Percentiles rank a stretch among this genome's conserved stretches.
These are phyloP conservation scores for Formicarius rufipectus DNA, from an alignment of 2,113 vertebrate genomes.

Conservation along the genomic window DNA sequence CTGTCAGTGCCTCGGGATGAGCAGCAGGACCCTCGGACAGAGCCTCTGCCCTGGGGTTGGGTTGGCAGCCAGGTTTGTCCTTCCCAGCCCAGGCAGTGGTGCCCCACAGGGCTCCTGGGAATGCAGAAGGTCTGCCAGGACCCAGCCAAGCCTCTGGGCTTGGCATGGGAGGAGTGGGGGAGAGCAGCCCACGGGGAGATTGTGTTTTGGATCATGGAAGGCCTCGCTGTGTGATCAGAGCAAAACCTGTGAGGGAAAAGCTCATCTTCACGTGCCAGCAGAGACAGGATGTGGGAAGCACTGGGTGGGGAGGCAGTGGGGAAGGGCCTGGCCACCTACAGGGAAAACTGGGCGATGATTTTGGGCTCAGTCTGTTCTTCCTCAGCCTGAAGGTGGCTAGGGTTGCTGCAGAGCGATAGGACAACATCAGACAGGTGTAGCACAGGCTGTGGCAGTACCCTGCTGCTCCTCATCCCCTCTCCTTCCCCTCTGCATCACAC, in stretches of 20 bases:
- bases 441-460: too few relatives aligned
- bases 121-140: background rate
- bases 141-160: background rate
- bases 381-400: background rate
- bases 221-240: accelerated
- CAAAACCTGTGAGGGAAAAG: background rate
- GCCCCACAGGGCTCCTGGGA: background rate
- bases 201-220: accelerated
- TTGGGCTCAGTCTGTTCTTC: background rate
- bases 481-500: background rate
- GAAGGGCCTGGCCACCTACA: too few relatives aligned
- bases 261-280: background rate
- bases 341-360: background rate
- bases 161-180: accelerated
- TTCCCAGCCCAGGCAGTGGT: background rate
- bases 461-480: too few relatives aligned
- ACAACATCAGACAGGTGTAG: background rate
- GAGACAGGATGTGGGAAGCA: background rate
- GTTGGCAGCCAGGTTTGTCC: background rate
- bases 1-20: accelerated
- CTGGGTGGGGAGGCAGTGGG: accelerated
- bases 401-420: background rate
- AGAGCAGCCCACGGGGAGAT: background rate
- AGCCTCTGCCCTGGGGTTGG: background rate
- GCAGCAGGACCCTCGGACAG: background rate